Evolutionary conservation across 2,113 vertebrate species (phyloP).

Genomic region (Syngnathus typhle): DNA sequence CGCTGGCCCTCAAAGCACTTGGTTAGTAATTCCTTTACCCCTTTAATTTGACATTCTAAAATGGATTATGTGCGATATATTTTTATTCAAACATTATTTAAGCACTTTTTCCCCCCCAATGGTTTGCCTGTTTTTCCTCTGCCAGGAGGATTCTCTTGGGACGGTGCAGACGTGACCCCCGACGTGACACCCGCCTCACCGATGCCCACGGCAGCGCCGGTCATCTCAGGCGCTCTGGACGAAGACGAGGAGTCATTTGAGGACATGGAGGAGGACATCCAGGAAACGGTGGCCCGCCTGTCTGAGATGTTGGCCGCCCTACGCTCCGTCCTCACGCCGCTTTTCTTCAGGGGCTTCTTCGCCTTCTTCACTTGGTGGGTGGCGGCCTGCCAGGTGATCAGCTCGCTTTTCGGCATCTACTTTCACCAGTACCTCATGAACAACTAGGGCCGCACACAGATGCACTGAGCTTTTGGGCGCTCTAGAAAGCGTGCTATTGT

Average conservation of each 20-base stretch:
- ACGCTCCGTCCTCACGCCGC: slow-evolving; percentile 73
- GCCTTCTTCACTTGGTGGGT: slow-evolving; percentile 94
- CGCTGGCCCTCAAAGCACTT: slow-evolving; percentile 82
- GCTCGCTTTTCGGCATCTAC: slow-evolving; percentile 90
- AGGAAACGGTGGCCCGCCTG: slow-evolving; percentile 74
- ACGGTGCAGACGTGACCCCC: slow-evolving; percentile 41
- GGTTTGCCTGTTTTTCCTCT: neutral
- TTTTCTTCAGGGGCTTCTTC: slow-evolving; percentile 82
- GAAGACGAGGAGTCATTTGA: slow-evolving; percentile 68
- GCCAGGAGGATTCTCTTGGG: slow-evolving; percentile 86
- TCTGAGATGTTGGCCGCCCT: slow-evolving; percentile 63
- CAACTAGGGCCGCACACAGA: slow-evolving; percentile 54
- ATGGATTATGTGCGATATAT: too few species aligned
- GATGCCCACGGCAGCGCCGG: neutral
- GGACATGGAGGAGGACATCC: slow-evolving; percentile 70
- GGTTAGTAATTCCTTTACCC: slow-evolving; percentile 65
- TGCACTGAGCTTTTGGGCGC: neutral
- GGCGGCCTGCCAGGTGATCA: slow-evolving; percentile 84
- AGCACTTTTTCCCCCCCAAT: too few species aligned
- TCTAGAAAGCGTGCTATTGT: neutral
- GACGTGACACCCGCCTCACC: slow-evolving; percentile 22
- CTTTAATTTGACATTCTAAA: neutral
- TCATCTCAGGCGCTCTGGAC: slow-evolving; percentile 16
- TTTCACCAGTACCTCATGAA: slow-evolving; percentile 88
- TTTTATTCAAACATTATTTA: too few species aligned